Percentiles rank a stretch among this genome's conserved stretches.
Evolutionary conservation across 2,797 vertebrate genomes (phyloP).

Genomic region (Sebastes elongatus): DNA sequence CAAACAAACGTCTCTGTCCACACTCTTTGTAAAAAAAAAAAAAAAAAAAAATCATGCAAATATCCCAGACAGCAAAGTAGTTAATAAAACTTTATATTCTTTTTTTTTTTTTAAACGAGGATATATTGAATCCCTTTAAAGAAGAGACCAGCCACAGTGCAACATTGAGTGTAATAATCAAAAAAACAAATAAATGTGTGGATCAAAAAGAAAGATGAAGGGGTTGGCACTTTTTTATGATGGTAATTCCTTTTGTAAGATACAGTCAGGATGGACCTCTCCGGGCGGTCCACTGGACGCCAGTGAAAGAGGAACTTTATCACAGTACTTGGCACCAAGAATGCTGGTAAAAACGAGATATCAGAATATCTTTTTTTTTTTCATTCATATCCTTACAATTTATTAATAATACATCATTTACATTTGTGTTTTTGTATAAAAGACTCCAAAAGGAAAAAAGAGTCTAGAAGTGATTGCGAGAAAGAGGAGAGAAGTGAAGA

Average conservation of each 20-base stretch:
- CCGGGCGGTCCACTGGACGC: slow-evolving; percentile 75
- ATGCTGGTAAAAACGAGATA: slow-evolving; percentile 90
- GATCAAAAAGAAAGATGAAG: slow-evolving; percentile 76
- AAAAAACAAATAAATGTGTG: slow-evolving; percentile 49
- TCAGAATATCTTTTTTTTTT: slow-evolving; percentile 84
- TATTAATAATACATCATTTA: slow-evolving; percentile 84
- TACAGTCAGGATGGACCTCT: slow-evolving; percentile 79
- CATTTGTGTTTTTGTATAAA: slow-evolving; percentile 84
- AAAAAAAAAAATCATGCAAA: slow-evolving; percentile 76
- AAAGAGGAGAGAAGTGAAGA: slow-evolving; percentile 57
- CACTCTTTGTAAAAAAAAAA: slow-evolving; percentile 57
- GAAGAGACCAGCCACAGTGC: slow-evolving; percentile 82
- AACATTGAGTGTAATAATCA: slow-evolving; percentile 69
- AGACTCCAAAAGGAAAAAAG: slow-evolving; percentile 83
- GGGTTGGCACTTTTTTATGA: slow-evolving; percentile 86
- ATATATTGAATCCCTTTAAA: slow-evolving; percentile 74
- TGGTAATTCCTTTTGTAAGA: slow-evolving; percentile 82
- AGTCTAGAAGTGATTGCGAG: slow-evolving; percentile 77
- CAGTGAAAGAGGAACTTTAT: slow-evolving; percentile 80
- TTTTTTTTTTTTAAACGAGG: slow-evolving; percentile 68
- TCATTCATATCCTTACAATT: slow-evolving; percentile 85
- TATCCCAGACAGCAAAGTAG: slow-evolving; percentile 79
- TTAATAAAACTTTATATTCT: slow-evolving; percentile 76
- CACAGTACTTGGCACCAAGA: slow-evolving; percentile 90
- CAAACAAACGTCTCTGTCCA: slow-evolving; percentile 65